Evolutionary conservation across 2,797 vertebrate genomes (phyloP).

Genomic region (Callimico goeldii): DNA sequence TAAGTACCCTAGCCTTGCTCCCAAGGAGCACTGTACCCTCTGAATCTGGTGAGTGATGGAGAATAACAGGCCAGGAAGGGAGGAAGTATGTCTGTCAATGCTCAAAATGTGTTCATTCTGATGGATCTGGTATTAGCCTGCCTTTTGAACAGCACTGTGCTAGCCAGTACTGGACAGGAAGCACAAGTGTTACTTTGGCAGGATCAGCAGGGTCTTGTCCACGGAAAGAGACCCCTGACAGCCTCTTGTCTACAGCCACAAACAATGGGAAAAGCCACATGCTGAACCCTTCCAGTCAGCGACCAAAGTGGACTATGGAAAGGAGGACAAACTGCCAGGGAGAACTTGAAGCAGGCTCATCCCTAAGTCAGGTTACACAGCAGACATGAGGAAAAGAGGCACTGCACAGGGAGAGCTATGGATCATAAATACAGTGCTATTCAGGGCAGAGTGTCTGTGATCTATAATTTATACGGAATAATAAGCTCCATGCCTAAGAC

Average conservation of each 20-base stretch:
- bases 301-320: neutral
- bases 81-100: neutral
- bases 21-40: fast-evolving
- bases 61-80: neutral
- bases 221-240: neutral
- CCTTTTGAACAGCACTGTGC: neutral
- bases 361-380: neutral
- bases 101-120: neutral
- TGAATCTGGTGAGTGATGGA: neutral
- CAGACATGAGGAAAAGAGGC: neutral
- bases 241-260: neutral
- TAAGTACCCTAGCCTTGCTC: neutral
- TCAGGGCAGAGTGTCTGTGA: neutral
- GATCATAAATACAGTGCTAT: neutral
- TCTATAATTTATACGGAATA: neutral
- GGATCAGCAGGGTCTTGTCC: neutral
- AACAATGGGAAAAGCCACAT: neutral
- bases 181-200: neutral
- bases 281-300: neutral
- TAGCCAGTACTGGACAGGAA: neutral
- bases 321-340: neutral
- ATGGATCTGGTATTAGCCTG: neutral
- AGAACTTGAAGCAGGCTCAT: neutral
- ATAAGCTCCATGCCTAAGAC: constrained; percentile 33
- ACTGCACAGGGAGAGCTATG: neutral